Evolutionary conservation across 2,888 invertebrate species (phyloP), one percentile per base, ranked within the genome.

Genomic region (Hipparchia sbordonii): DNA sequence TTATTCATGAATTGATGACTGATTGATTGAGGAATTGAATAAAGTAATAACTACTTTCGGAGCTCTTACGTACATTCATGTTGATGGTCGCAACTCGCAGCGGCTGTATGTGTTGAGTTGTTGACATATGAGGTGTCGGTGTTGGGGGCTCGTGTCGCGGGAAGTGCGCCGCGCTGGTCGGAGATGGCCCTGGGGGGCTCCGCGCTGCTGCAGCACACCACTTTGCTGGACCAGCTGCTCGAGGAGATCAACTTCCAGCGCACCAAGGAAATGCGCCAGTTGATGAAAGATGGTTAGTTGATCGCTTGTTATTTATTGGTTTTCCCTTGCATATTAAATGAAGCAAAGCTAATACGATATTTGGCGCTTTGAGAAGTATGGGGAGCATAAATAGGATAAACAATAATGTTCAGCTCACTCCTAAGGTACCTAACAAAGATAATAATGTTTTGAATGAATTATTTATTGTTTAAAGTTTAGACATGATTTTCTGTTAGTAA

Each of bases 221-320:
- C 97, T 51, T 96, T 97, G 88, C 90, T 98, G 80, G 98, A 98
- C 85, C 98, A 97, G 84, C 94, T 98, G 72, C 92, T 98, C 74
- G 98, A 98, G 85, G 98, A 98, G 89, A 98, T 98, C 79, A 98
- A 97, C 90, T 98, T 98, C 83, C 98, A 98, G 88, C 95, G 98
- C 78, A 97, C 97, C 70, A 98, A 98, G 89, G 98, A 98, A 91
- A 97, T 98, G 96, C 94, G 98, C 66, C 98, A 98, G 89, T 92
- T 97, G 80, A 94, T 97, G 82, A 97, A 97, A 91, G 98, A 98
- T 94, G 98, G 98, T 97, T 87, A 89, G 92, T 83, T 39, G 39
- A 39, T 39, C 84, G n/a, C n/a, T 45, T 60, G 56, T 70, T 60
- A 7, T 46, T 48, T 63, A 13, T 65, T 1, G 10, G 39, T 6